A percentile compares a stretch with the other conserved stretches of the same genome.
phyloP scores from a whole-genome alignment of 1,140 invertebrate genomes.

The Mylabris phalerata region DNA sequence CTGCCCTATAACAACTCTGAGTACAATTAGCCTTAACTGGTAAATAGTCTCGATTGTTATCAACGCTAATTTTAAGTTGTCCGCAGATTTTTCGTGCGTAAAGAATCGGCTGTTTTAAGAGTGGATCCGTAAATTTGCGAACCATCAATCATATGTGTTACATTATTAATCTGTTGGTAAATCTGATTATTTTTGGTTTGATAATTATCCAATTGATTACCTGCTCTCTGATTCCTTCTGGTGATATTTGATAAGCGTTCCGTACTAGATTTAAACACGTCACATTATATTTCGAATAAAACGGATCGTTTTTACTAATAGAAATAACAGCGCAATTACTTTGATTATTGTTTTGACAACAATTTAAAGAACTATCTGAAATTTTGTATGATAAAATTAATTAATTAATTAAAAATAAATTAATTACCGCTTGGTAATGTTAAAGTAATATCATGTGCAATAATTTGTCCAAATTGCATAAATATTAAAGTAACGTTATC shows the following conservation, averaged over 20 bases:
- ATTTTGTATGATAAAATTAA: neutral
- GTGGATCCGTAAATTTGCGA: conserved; percentile 71
- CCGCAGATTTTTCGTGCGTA: conserved; percentile 57
- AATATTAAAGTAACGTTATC: conserved; percentile 3
- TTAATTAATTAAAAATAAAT: neutral
- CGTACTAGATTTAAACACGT: conserved; percentile 14
- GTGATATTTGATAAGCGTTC: neutral
- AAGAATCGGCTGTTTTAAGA: conserved; percentile 45
- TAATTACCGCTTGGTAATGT: neutral
- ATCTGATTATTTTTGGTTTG: too few relatives aligned
- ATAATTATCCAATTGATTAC: neutral
- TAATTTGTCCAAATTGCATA: conserved; percentile 4
- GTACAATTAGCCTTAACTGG: conserved; percentile 48
- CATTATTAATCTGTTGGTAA: conserved; percentile 37
- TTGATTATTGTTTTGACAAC: conserved; percentile 35
- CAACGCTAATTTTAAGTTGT: conserved; percentile 40
- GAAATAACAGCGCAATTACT: conserved; percentile 59
- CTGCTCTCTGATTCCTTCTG: conserved; percentile 1
- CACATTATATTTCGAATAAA: conserved; percentile 43
- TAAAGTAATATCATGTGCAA: conserved; percentile 3
- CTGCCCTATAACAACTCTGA: conserved; percentile 56
- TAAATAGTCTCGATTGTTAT: conserved; percentile 58
- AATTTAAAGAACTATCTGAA: neutral
- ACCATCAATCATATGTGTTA: conserved; percentile 73
- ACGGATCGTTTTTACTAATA: conserved; percentile 55